Conservation (phyloP, 2,797 vertebrate species). For the Anguilla pacifica region DNA sequence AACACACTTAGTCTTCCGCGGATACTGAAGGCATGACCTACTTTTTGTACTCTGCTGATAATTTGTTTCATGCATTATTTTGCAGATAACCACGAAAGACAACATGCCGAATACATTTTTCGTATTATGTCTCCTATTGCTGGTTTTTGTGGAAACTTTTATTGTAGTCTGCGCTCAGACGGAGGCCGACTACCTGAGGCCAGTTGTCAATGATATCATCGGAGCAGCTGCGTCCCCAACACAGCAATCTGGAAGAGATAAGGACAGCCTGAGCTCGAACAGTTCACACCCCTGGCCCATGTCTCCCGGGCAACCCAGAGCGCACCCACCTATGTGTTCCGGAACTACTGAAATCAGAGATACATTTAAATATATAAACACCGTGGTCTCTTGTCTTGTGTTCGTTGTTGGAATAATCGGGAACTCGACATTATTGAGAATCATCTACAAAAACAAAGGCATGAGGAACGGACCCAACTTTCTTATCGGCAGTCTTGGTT, state of each 20-base stretch:
- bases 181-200: slow-evolving; percentile 17
- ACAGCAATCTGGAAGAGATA: slow-evolving; percentile 56
- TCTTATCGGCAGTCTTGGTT: slow-evolving; percentile 90
- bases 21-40: neutral
- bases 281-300: slow-evolving; percentile 53
- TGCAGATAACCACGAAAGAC: slow-evolving; percentile 23
- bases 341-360: slow-evolving; percentile 80
- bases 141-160: slow-evolving; percentile 27
- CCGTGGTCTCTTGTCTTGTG: slow-evolving; percentile 88
- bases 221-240: slow-evolving; percentile 44
- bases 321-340: slow-evolving; percentile 77
- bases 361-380: slow-evolving; percentile 95
- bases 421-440: slow-evolving; percentile 89
- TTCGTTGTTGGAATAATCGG: slow-evolving; percentile 93
- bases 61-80: slow-evolving; percentile 19
- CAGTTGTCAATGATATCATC: slow-evolving; percentile 10
- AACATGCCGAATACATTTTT: slow-evolving; percentile 23
- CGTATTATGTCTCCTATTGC: neutral
- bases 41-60: neutral
- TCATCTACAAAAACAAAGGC: slow-evolving; percentile 97
- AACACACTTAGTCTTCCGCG: neutral
- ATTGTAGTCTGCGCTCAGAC: slow-evolving; percentile 39
- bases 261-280: slow-evolving; percentile 58
- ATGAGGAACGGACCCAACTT: slow-evolving; percentile 97
- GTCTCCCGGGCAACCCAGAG: slow-evolving; percentile 46